These are phyloP conservation scores for Tenebrosternarchus preto DNA, from an alignment of 2,113 vertebrate species.

Conservation along the genomic window DNA sequence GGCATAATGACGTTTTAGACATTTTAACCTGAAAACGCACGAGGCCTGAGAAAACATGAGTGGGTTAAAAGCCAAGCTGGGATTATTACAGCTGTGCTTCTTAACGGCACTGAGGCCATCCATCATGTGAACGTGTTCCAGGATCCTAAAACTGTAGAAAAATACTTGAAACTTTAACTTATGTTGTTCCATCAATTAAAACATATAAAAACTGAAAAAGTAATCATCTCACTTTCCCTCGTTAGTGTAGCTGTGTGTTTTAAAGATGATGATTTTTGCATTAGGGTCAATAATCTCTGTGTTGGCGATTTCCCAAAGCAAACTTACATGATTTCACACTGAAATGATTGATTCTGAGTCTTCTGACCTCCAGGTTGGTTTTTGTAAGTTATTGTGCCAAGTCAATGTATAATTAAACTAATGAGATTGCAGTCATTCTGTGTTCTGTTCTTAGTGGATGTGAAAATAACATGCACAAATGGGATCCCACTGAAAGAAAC, in stretches of 20 bases:
- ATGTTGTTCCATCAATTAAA: too few relatives aligned
- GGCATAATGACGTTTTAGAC: not conserved
- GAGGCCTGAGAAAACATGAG: not conserved
- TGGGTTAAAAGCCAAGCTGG: too few relatives aligned
- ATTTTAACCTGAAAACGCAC: not conserved
- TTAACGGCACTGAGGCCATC: too few relatives aligned
- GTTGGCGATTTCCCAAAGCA: not conserved
- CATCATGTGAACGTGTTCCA: too few relatives aligned
- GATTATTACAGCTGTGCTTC: not conserved
- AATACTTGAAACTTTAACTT: too few relatives aligned
- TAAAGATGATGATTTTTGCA: not conserved
- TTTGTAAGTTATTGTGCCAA: constrained; percentile 70
- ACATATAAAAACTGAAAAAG: not conserved
- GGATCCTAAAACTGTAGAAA: too few relatives aligned
- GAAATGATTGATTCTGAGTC: constrained; percentile 38
- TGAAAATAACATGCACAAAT: too few relatives aligned
- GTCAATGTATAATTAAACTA: constrained; percentile 67
- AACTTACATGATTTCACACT: not conserved
- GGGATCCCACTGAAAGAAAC: too few relatives aligned
- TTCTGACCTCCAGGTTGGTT: constrained; percentile 46
- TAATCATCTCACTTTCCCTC: not conserved
- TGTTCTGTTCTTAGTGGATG: not conserved
- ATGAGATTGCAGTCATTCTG: constrained; percentile 30
- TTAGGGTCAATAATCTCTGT: not conserved
- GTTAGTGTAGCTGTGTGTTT: not conserved